Evolutionary conservation across 2,888 invertebrate genomes (phyloP), one percentile per base, ranked within the genome.

Genomic region (Mamestra brassicae): DNA sequence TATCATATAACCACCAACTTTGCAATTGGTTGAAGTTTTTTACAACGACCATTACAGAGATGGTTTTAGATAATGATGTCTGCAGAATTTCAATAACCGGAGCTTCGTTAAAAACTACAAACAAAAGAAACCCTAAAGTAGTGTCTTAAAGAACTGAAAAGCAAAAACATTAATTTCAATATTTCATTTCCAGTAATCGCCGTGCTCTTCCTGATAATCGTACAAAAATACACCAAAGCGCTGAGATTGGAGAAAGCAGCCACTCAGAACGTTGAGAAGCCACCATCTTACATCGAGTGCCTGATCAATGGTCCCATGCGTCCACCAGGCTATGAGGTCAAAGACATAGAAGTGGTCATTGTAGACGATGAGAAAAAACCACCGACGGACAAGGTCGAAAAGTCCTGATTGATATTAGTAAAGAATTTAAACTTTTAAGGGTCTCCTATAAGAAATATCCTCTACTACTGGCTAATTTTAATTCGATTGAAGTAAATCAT

Each of bases 281-380:
- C 95, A 1, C 95, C 95, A 3, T 85, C 95, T 0, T 95, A 95
- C 82, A 89, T 93, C 7, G 94, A 95, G 78, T 94, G 94, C 58
- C 78, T 94, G 17, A 92, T 93, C 34, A 91, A 88, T 57, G 85
- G 81, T 0, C 81, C 87, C 0, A 57, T 80, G 3, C 76, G 76
- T 11, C 76, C 84, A 11, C 85, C 82, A 17, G 79, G 73, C 15
- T 84, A 80, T 38, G 84, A 85, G 13, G 78, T 80, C 38, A 88
- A 86, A 71, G 86, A 88, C 3, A 6, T 75, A 4, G 85, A 87
- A 52, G 75, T 88, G 4, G 71, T 74, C 0, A 81, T 79, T 7
- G 71, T 87, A 0, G 87, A 89, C 47, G 88, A 87, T 64, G 88
- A 87, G 2, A 89, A 85, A 62, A 89, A 88, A 38, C 72, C 83